Base-by-base conservation (phyloP, 2,888 invertebrate species). In the Schizaphis graminum region DNA sequence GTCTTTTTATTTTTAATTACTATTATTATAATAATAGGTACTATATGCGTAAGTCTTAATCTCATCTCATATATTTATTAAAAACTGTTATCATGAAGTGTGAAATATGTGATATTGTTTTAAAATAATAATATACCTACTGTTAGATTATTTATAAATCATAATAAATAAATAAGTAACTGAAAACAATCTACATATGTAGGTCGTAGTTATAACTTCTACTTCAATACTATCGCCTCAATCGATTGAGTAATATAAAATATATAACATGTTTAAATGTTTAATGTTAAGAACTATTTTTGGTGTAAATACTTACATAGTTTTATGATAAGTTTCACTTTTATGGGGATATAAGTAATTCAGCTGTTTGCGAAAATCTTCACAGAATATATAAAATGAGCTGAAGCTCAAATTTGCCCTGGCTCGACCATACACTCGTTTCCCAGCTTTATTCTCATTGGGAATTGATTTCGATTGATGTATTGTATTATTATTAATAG, bases 331-430 rank as follows among this genome's bases (percentile, higher is more conserved):
- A n/a, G 47, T 28, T 61, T 94, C 93, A 11, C 28, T 61, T 49
- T 91, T 44, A 35, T 94, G 11, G 1, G 93, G 5, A 7, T 90
- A 94, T 13, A 94, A 41, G 41, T 61, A 90, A 41, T 86, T 86
- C 8, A 94, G 47, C 21, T 90, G 89, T 57, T 86, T 61, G 3
- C 90, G 93, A 86, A 94, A 94, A 21, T 94, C 93, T 67, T 94
- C 93, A 16, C 93, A 90, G 21, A 94, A 94, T 49, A 94, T 94
- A 35, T 94, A 61, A 85, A 61, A 94, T 26, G 93, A 94, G 61
- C 93, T 94, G 47, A 85, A 94, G 28, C 77, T 49, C 85, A 94
- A 91, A 61, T 89, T 57, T 8, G 93, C 90, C n/a, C 93, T 85
- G 1, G 93, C 93, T 11, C 93, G 84, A 13, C 93, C 93, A 49